Evolutionary conservation across 1,140 invertebrate genomes (phyloP).

Genomic region (Drosophila tsacasi): DNA sequence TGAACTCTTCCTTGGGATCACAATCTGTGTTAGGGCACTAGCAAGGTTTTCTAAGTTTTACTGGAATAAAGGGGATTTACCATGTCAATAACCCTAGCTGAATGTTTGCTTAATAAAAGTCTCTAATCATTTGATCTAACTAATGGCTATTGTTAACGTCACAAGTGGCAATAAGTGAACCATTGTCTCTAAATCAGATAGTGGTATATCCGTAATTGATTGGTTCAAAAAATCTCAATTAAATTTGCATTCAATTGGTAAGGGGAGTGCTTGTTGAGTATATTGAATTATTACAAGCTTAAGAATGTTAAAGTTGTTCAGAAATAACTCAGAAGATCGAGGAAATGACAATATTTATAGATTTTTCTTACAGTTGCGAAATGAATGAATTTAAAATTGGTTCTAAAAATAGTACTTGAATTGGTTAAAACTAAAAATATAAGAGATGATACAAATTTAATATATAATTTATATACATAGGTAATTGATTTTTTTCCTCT

Average conservation of each 20-base stretch:
- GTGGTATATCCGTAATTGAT: constrained; percentile 18
- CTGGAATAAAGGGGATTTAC: not conserved
- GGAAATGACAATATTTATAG: not conserved
- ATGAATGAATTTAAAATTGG: too few relatives aligned
- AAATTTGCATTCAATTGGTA: constrained; percentile 40
- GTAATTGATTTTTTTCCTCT: too few relatives aligned
- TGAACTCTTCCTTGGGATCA: constrained; percentile 6
- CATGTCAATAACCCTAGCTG: constrained; percentile 19
- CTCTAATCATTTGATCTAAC: not conserved
- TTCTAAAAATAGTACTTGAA: too few relatives aligned
- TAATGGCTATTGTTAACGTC: constrained; percentile 17
- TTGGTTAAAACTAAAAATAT: too few relatives aligned
- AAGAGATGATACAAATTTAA: too few relatives aligned
- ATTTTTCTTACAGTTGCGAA: too few relatives aligned
- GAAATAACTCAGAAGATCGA: not conserved
- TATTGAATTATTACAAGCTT: not conserved
- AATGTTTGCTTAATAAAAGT: constrained; percentile 1
- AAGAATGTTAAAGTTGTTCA: not conserved
- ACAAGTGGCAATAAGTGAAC: constrained; percentile 5
- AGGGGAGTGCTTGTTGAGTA: not conserved
- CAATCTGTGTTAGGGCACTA: not conserved
- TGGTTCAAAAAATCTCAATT: not conserved
- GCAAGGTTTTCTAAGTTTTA: constrained; percentile 9
- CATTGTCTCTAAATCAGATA: constrained; percentile 9
- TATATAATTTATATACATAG: too few relatives aligned